Evolutionary conservation across 2,113 vertebrate genomes (phyloP).

Genomic region (Chroicocephalus ridibundus): DNA sequence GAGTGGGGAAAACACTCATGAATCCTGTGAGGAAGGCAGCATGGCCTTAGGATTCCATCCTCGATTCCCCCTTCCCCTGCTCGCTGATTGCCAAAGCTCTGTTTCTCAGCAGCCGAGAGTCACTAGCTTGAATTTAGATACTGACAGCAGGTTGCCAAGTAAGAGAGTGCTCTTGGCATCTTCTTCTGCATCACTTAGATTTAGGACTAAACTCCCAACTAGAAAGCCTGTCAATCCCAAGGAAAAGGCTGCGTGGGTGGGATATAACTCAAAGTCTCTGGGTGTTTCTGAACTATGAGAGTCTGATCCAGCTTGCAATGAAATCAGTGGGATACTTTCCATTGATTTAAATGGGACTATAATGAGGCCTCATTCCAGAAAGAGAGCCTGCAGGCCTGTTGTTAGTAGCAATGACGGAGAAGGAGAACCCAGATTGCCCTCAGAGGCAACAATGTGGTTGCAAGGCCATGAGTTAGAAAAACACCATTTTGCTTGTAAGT

Average conservation of each 20-base stretch:
- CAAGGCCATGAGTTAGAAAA: constrained; percentile 6
- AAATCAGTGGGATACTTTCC: neutral
- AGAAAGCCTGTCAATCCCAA: neutral
- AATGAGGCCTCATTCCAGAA: neutral
- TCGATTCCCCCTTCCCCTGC: neutral
- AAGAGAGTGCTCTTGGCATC: neutral
- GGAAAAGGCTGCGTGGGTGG: neutral
- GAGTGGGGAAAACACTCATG: neutral
- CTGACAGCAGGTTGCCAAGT: neutral
- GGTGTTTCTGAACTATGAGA: neutral
- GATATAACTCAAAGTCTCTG: neutral
- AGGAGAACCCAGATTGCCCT: neutral
- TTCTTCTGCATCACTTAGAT: neutral
- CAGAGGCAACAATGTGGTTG: neutral
- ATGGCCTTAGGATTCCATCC: neutral
- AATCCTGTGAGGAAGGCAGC: neutral
- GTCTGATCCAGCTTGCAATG: neutral
- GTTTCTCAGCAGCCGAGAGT: neutral
- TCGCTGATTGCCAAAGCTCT: neutral
- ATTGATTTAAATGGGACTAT: neutral
- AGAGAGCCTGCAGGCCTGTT: neutral
- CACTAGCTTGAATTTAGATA: neutral
- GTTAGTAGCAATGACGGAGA: neutral
- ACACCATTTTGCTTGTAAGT: neutral
- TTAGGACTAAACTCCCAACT: neutral